Percentiles rank a stretch among this genome's conserved stretches.
These are phyloP conservation scores for Paracentrotus lividus DNA, from an alignment of 53 echinoderm and acorn worm genomes.

Conservation along the genomic window DNA sequence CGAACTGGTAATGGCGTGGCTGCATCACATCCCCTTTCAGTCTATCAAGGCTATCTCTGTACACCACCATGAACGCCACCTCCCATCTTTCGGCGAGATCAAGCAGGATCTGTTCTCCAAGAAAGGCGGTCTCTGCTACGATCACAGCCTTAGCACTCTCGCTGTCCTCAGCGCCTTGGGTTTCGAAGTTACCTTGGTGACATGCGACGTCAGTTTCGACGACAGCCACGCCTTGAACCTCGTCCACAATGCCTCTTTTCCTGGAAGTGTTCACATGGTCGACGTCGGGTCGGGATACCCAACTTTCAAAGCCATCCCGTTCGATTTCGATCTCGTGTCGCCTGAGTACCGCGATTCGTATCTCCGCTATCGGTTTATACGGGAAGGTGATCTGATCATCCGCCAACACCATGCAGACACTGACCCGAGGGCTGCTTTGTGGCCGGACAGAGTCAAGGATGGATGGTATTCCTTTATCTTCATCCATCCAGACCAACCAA, in stretches of 20 bases:
- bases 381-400: slow-evolving; percentile 59
- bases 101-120: slow-evolving; percentile 60
- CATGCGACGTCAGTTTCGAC: slow-evolving; percentile 59
- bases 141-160: slow-evolving; percentile 49
- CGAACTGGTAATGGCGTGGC: slow-evolving; percentile 47
- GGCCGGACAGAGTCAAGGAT: slow-evolving; percentile 61
- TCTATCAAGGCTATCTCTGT: slow-evolving; percentile 56
- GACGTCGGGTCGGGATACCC: slow-evolving; percentile 65
- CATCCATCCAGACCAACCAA: slow-evolving; percentile 5
- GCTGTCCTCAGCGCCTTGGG: slow-evolving; percentile 63
- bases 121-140: slow-evolving; percentile 71
- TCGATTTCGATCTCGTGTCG: slow-evolving; percentile 59
- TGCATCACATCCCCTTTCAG: slow-evolving; percentile 62
- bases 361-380: slow-evolving; percentile 63
- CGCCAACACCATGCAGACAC: slow-evolving; percentile 58
- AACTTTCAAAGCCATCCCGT: slow-evolving; percentile 54
- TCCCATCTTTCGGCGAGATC: slow-evolving; percentile 36
- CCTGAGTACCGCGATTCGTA: slow-evolving; percentile 61
- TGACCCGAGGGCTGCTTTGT: slow-evolving; percentile 28
- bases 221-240: slow-evolving; percentile 48
- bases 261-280: slow-evolving; percentile 58
- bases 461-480: slow-evolving; percentile 66
- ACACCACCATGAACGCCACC: neutral
- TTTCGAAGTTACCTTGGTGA: slow-evolving; percentile 34
- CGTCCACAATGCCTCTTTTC: slow-evolving; percentile 28